Evolutionary conservation across 2,888 invertebrate species (phyloP).

Genomic region (Orthosia gracilis): DNA sequence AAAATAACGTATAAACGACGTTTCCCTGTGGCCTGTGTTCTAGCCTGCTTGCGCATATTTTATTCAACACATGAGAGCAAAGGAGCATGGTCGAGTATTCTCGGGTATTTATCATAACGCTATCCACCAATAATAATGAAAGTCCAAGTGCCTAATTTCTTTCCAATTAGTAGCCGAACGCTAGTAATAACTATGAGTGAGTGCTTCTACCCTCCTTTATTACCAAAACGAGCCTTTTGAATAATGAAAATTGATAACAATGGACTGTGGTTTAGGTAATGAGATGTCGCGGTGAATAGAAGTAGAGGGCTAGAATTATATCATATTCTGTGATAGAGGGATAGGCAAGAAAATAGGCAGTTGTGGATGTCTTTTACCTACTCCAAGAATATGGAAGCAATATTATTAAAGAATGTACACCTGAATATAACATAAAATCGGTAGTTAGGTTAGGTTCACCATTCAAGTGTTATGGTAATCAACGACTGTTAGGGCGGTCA

Average conservation of each 20-base stretch:
- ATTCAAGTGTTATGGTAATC: no score
- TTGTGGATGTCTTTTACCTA: not conserved
- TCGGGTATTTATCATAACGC: not conserved
- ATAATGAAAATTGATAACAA: conserved; percentile 68
- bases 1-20: no score
- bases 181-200: conserved; percentile 28
- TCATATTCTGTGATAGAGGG: no score
- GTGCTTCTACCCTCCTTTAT: conserved; percentile 6
- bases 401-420: no score
- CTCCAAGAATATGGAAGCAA: no score
- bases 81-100: not conserved
- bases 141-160: conserved; percentile 48
- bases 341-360: not conserved
- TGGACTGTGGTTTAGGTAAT: not conserved
- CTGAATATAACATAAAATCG: no score
- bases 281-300: not conserved
- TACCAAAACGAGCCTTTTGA: conserved; percentile 51
- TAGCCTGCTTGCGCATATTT: no score
- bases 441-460: not conserved
- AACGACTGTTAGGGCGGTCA: no score
- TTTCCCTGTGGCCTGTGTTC: no score
- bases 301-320: no score
- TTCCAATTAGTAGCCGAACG: conserved; percentile 52
- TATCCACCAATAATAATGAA: conserved; percentile 30
- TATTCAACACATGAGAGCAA: no score